Evolutionary conservation across 2,888 invertebrate genomes (phyloP).

Genomic region (Marronus borbonicus): DNA sequence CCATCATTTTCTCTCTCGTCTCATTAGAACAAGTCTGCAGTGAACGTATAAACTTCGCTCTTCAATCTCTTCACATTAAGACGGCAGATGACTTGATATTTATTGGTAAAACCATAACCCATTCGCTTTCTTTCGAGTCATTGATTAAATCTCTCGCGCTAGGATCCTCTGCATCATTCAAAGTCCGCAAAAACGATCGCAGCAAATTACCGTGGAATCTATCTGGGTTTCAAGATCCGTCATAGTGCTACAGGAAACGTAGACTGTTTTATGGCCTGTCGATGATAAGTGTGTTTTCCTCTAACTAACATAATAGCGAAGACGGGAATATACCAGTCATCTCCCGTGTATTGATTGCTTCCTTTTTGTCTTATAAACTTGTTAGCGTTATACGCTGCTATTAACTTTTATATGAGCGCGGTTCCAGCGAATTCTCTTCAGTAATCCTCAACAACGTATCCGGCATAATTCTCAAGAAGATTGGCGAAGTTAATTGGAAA

Average conservation of each 20-base stretch:
- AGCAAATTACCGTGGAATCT: conserved; percentile 9
- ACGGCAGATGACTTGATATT: conserved; percentile 12
- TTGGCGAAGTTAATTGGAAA: conserved; percentile 15
- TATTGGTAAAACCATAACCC: not conserved
- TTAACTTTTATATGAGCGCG: not conserved
- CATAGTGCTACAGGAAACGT: not conserved
- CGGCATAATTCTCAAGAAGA: conserved; percentile 12
- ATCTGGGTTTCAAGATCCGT: conserved; percentile 10
- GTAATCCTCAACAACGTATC: not conserved
- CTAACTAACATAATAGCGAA: conserved; percentile 18
- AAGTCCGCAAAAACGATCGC: conserved; percentile 6
- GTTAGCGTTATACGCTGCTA: conserved; percentile 20
- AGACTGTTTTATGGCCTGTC: not conserved
- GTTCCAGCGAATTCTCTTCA: not conserved
- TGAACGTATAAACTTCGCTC: not conserved
- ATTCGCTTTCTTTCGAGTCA: not conserved
- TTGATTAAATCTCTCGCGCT: not conserved
- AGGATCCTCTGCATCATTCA: not conserved
- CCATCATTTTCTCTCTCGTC: too few relatives aligned
- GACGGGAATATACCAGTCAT: conserved; percentile 17
- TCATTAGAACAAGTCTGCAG: not conserved
- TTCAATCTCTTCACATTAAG: not conserved
- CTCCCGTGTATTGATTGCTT: conserved; percentile 23
- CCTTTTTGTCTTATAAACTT: conserved; percentile 35
- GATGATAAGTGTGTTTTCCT: conserved; percentile 21